Base-by-base conservation (phyloP, 92 coral and sea anemone species). In the Ricordea florida region DNA sequence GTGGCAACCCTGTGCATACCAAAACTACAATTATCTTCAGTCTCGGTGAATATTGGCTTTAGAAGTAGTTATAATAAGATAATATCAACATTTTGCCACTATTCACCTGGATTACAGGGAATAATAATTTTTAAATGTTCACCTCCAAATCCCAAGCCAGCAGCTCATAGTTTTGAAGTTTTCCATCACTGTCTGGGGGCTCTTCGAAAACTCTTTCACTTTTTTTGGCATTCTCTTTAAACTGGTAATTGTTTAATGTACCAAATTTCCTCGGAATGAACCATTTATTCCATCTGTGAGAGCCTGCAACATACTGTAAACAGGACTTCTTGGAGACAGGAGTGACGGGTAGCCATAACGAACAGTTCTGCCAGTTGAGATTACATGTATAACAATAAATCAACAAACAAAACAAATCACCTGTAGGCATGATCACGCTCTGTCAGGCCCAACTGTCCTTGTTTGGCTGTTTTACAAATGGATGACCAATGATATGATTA, bases 81-180 rank as follows among this genome's bases (percentile, higher is more conserved):
- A n/a, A n/a, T n/a, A n/a, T n/a, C n/a, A n/a, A n/a, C n/a, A n/a
- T n/a, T n/a, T n/a, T n/a, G n/a, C n/a, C n/a, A n/a, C n/a, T n/a
- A n/a, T n/a, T n/a, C n/a, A n/a, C n/a, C n/a, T n/a, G n/a, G n/a
- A n/a, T n/a, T n/a, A n/a, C 18, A 60, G 41, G 17, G 47, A 13
- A 3, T 10, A 16, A 6, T 13, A 10, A 30, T 5, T 10, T 8
- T 5, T 1, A 3, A 13, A 13, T 45, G n/a, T 5, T 13, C 58
- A 90, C 98, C 98, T 93, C 80, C 52, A 93, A 44, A 53, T 93
- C 93, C 98, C 98, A 93, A 11, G 85, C 66, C 18, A 87, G 61
- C 55, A 82, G 72, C 26, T 93, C 81, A 69, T 81, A 88, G 11
- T 83, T 59, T 7, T 79, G 85, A 14, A 78, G 81, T 10, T 70